Evolutionary conservation across 2,797 vertebrate genomes (phyloP), one percentile per base, ranked within the genome.

Genomic region (Gambelia wislizenii): DNA sequence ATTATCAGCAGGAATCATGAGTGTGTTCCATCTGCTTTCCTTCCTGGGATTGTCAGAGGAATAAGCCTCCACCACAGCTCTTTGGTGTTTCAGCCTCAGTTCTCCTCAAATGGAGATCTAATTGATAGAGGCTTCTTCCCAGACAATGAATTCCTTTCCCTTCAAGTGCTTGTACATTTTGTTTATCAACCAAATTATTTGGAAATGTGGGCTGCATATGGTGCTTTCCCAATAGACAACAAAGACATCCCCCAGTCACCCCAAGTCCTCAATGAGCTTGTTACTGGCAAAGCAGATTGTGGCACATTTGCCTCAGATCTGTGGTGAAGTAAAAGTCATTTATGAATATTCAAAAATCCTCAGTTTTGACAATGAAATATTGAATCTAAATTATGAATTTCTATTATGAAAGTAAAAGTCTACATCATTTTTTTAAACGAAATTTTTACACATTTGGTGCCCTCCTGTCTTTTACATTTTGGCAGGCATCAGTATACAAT

Each of bases 21-120:
- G 76, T 86, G 88, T 59, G 90, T 88, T 83, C 86, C 87, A 92
- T 93, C 88, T 95, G 88, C 80, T 90, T 75, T 79, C 92, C 88
- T 93, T 87, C 77, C 81, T 49, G 89, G 87, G 84, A 49, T 59
- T 90, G 18, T 74, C 87, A 87, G 44, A 87, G 85, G 75, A 82
- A 49, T 20, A 39, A 84, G 54, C 33, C 16, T 22, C 33, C 39
- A 64, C 77, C 70, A 20, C 42, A 76, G 6, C 39, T 27, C 42
- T 89, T 88, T 80, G 90, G 1, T 77, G 69, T 56, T 85, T 80
- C 89, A 81, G 84, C 39, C 30, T 78, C 52, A 44, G 12, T 84
- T 84, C 77, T 86, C 44, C 67, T 42, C 84, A 85, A 49, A 49
- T 36, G 36, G 16, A 72, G 44, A 86, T 85, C 30, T 61, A 79